Base-by-base conservation (phyloP, 2,888 invertebrate species). In the Acrocera orbiculus region DNA sequence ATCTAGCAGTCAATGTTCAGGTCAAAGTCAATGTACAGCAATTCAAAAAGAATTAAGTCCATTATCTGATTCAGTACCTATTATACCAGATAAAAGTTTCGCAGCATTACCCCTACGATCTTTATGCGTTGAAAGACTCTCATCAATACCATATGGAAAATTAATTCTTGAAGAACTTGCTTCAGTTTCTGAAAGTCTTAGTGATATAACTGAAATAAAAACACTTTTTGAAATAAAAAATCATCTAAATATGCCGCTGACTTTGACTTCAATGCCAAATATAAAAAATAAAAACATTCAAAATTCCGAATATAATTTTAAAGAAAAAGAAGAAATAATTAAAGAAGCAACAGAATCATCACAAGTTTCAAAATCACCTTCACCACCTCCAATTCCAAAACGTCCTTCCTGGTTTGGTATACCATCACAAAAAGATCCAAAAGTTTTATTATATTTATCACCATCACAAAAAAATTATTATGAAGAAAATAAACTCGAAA, bases 101-200 rank as follows among this genome's bases (percentile, higher is more conserved):
- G 32, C 27, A 16, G 30, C 37, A 43, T 40, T 39, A 30, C 60
- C 67, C 19, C 54, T 82, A 35, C 67, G 69, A 45, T 70, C 76
- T 44, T 54, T 77, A 22, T 78, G 78, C 51, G 63, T 79, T 24
- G 66, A 64, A 44, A 70, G 63, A 42, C 64, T 82, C 8, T 62
- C 73, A 13, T 64, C 69, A 5, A 63, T 78, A 51, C 80, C 80
- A 4, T 76, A 68, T 50, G 81, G 81, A 30, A 61, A 65, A 15
- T 70, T 70, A 47, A 66, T 81, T 42, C 56, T 78, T 39, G 70
- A 74, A 56, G 76, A 76, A 53, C 50, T 77, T 26, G 76, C 76
- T 17, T 64, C 63, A 24, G 72, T 76, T 9, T 71, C 76, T 8
- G 59, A 68, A 49, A 64, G 61, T 41, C 24, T 45, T 37, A 37